Evolutionary conservation across 2,888 invertebrate genomes (phyloP).

Genomic region (Meta bourneti): DNA sequence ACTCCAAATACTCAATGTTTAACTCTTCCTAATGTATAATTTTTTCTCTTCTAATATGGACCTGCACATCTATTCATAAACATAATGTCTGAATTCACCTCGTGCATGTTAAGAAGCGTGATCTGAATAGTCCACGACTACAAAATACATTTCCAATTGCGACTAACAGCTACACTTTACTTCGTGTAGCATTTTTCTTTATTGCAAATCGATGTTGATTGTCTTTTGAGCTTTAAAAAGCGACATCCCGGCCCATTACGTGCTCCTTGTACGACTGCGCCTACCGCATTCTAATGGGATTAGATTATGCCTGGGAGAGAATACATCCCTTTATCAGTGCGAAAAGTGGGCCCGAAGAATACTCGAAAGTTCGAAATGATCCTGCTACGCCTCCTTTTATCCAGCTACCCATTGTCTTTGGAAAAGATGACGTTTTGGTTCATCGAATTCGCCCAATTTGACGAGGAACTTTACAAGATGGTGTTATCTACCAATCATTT

Average conservation of each 20-base stretch:
- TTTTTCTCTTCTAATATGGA: too few species aligned
- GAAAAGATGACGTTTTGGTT: conserved; percentile 29
- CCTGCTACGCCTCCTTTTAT: conserved; percentile 13
- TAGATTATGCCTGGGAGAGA: conserved; percentile 5
- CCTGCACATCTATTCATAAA: too few species aligned
- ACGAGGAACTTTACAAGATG: conserved; percentile 10
- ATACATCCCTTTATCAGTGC: neutral
- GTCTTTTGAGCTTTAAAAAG: conserved; percentile 4
- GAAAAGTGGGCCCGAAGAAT: conserved; percentile 5
- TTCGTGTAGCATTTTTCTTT: too few species aligned
- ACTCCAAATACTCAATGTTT: too few species aligned
- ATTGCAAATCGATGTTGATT: conserved; percentile 2
- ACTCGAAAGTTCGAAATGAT: conserved; percentile 26
- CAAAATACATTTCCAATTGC: too few species aligned
- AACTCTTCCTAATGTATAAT: too few species aligned
- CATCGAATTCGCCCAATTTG: conserved; percentile 43
- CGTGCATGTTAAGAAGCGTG: too few species aligned
- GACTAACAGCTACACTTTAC: too few species aligned
- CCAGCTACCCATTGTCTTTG: conserved; percentile 20
- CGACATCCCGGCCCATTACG: neutral
- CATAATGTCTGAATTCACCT: too few species aligned
- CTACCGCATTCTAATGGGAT: conserved; percentile 31
- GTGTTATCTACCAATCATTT: neutral
- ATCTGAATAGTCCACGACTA: too few species aligned
- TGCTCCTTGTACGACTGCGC: neutral